These are phyloP conservation scores for Semibalanus balanoides DNA, from an alignment of 1,140 invertebrate genomes.

Conservation along the genomic window DNA sequence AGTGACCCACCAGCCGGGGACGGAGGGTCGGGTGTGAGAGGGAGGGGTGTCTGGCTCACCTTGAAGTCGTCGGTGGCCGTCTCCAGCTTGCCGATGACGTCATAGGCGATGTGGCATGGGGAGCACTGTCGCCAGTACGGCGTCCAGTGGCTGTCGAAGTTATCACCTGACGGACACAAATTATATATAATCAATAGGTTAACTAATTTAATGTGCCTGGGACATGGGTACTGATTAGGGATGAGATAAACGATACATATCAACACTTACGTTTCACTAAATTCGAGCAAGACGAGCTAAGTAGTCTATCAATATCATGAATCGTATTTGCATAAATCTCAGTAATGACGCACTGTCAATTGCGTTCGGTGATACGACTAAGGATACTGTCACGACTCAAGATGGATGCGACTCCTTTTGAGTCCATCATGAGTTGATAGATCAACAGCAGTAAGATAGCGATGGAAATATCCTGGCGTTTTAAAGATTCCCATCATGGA, in stretches of 20 bases:
- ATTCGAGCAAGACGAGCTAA: not conserved
- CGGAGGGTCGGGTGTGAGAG: no score
- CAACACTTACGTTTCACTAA: not conserved
- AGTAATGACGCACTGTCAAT: no score
- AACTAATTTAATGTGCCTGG: no score
- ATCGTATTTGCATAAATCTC: no score
- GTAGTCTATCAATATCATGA: no score
- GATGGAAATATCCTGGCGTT: no score
- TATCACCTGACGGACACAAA: slow-evolving; percentile 11
- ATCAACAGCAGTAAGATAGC: no score
- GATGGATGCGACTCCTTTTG: no score
- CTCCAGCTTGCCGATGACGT: slow-evolving; percentile 29
- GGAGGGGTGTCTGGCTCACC: slow-evolving; percentile 9
- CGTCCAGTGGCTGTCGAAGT: slow-evolving; percentile 26
- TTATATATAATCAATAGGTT: not conserved
- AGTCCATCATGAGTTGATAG: no score
- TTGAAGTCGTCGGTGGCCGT: slow-evolving; percentile 24
- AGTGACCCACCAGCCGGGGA: not conserved
- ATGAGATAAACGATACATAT: not conserved
- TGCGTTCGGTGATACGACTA: no score
- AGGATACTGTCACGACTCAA: no score
- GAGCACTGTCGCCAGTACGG: slow-evolving; percentile 26
- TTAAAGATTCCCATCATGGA: no score
- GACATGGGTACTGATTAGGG: not conserved
- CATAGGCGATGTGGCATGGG: slow-evolving; percentile 26